A percentile compares a stretch with the other conserved stretches of the same genome.
phyloP scores from a whole-genome alignment of 1,140 invertebrate genomes.

The Drosophila pseudoananassae region DNA sequence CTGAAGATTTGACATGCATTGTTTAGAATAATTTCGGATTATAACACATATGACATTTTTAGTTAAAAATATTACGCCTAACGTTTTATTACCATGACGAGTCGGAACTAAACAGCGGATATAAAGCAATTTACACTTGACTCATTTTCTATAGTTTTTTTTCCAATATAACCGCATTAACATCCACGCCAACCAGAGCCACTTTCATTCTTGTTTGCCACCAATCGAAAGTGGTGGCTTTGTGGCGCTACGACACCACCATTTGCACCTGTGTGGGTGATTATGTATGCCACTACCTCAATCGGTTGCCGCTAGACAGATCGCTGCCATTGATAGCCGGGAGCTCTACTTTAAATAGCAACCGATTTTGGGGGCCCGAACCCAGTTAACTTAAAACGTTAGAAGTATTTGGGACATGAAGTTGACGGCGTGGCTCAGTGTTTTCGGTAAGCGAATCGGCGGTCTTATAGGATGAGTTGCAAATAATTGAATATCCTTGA shows the following conservation, averaged over 20 bases:
- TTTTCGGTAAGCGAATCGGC: slow-evolving; percentile 44
- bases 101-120: background rate
- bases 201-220: slow-evolving; percentile 60
- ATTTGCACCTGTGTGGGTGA: slow-evolving; percentile 60
- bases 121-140: background rate
- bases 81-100: background rate
- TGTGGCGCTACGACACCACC: slow-evolving; percentile 30
- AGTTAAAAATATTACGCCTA: no score
- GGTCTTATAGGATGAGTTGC: background rate
- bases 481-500: background rate
- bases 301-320: slow-evolving; percentile 44
- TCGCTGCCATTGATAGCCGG: slow-evolving; percentile 43
- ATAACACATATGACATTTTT: no score
- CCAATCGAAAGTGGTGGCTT: slow-evolving; percentile 14
- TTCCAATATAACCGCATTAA: slow-evolving; percentile 6
- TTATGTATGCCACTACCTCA: slow-evolving; percentile 50
- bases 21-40: no score
- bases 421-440: slow-evolving; percentile 22
- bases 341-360: slow-evolving; percentile 57
- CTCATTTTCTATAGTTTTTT: slow-evolving; percentile 7
- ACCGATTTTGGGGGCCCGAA: slow-evolving; percentile 32
- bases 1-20: no score
- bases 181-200: slow-evolving; percentile 19
- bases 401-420: slow-evolving; percentile 52
- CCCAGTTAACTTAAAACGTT: slow-evolving; percentile 42